phyloP scores from a whole-genome alignment of 2,888 invertebrate genomes.

The Coenonympha arcania region DNA sequence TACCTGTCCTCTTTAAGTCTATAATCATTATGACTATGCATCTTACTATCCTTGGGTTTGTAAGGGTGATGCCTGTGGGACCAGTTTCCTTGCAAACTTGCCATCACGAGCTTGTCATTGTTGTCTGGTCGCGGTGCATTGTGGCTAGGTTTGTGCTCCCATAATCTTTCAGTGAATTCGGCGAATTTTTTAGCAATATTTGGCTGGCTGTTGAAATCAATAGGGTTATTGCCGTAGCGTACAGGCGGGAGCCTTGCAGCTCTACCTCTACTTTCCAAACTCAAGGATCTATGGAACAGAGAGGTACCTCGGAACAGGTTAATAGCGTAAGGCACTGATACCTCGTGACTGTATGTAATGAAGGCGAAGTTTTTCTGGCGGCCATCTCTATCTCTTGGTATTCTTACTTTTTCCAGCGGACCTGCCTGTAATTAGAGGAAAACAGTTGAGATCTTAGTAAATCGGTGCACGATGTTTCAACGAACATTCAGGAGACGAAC shows the following conservation, averaged over 20 bases:
- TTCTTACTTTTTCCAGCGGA: constrained; percentile 82
- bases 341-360: constrained; percentile 82
- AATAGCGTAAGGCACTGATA: constrained; percentile 85
- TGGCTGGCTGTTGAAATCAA: constrained; percentile 41
- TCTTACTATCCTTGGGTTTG: constrained; percentile 42
- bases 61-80: constrained; percentile 63
- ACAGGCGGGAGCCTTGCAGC: constrained; percentile 52
- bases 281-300: constrained; percentile 77
- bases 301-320: constrained; percentile 80
- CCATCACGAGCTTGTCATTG: constrained; percentile 51
- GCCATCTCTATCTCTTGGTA: constrained; percentile 83
- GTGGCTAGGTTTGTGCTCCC: constrained; percentile 38
- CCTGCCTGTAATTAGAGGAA: constrained; percentile 75
- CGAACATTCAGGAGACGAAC: too few species aligned
- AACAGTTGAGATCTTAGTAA: background rate
- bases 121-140: constrained; percentile 37
- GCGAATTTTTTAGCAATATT: constrained; percentile 54
- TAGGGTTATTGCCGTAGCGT: constrained; percentile 50
- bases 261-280: constrained; percentile 56
- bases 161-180: constrained; percentile 55
- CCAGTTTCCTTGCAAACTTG: constrained; percentile 70
- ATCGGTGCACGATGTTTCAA: too few species aligned
- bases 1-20: constrained; percentile 44
- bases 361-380: constrained; percentile 83
- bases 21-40: constrained; percentile 40